A percentile compares a stretch with the other conserved stretches of the same genome.
These are phyloP conservation scores for Actinia tenebrosa DNA, from an alignment of 64 coral and sea anemone genomes.

Conservation along the genomic window DNA sequence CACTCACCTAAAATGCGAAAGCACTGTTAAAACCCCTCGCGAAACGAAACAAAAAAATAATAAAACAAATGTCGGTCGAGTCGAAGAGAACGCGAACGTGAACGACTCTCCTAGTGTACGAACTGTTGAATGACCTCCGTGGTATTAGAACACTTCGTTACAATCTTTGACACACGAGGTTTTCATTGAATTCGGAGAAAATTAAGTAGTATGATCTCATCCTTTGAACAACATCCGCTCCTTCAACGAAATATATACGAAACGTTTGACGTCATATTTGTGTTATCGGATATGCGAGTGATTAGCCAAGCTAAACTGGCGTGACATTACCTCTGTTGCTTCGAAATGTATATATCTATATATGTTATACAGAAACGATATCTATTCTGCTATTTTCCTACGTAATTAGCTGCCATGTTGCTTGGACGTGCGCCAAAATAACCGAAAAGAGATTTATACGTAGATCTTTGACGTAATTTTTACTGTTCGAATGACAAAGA, in stretches of 20 bases:
- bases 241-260: slow-evolving; percentile 2
- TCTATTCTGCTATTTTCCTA: background rate
- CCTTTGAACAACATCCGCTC: background rate
- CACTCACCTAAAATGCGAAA: background rate
- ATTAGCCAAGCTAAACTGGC: background rate
- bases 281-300: background rate
- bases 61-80: background rate
- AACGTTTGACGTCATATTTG: background rate
- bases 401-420: background rate
- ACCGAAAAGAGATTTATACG: background rate
- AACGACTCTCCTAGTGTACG: background rate
- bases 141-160: background rate
- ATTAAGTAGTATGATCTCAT: background rate
- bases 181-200: background rate
- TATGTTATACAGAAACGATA: background rate
- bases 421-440: background rate
- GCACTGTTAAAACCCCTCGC: background rate
- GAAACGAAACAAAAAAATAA: background rate
- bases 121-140: background rate
- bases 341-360: no score
- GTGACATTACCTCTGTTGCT: background rate
- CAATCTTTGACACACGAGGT: slow-evolving; percentile 2
- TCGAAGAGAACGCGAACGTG: background rate
- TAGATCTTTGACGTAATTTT: background rate
- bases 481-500: background rate